phyloP scores from a whole-genome alignment of 2,888 invertebrate species.

The Rotaria macrura region DNA sequence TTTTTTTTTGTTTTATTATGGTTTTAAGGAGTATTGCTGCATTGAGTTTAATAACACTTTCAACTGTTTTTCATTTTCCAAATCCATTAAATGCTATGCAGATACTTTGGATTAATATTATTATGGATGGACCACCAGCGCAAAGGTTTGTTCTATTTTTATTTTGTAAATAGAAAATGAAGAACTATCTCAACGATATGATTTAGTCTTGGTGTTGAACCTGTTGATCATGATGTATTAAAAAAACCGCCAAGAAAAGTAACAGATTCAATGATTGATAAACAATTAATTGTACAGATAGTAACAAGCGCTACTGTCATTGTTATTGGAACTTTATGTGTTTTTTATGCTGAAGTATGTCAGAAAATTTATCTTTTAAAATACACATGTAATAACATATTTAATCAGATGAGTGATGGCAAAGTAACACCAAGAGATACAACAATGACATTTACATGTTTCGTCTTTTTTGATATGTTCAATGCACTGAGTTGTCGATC shows the following conservation, averaged over 20 bases:
- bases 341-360: background rate
- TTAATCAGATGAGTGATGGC: conserved; percentile 32
- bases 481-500: conserved; percentile 95
- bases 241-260: conserved; percentile 31
- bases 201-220: conserved; percentile 77
- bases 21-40: conserved; percentile 79
- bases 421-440: conserved; percentile 83
- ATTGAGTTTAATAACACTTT: conserved; percentile 82
- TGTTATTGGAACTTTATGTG: conserved; percentile 76
- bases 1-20: background rate
- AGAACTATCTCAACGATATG: conserved; percentile 43
- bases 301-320: conserved; percentile 52
- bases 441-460: conserved; percentile 99
- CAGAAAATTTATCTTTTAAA: background rate
- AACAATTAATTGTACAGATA: conserved; percentile 73
- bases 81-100: conserved; percentile 99
- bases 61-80: conserved; percentile 86
- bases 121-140: conserved; percentile 87
- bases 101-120: conserved; percentile 98
- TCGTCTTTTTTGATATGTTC: conserved; percentile 99
- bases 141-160: conserved; percentile 53
- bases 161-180: background rate
- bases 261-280: conserved; percentile 66
- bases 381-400: no score
- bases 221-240: conserved; percentile 61